A percentile compares a stretch with the other conserved stretches of the same genome.
Evolutionary conservation across 2,113 vertebrate genomes (phyloP).

Genomic region (Macrotus californicus): DNA sequence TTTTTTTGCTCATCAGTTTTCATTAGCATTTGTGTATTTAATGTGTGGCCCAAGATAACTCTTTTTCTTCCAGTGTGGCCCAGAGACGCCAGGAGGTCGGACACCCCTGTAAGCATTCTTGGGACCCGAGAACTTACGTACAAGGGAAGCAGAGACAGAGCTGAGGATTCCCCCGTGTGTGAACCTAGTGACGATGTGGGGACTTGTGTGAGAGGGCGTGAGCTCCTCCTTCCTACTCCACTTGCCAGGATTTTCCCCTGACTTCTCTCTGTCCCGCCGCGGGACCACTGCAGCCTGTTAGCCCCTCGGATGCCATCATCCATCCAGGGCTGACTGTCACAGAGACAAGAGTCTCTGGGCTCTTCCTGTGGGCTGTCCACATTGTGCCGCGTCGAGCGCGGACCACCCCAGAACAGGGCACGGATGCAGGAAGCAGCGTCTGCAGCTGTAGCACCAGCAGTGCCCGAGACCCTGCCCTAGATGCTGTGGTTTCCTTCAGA

Average conservation of each 20-base stretch:
- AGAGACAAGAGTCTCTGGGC: not conserved
- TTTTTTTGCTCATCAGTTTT: too few species aligned
- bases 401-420: not conserved
- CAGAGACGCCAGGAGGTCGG: too few species aligned
- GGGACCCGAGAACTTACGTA: not conserved
- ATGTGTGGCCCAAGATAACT: too few species aligned
- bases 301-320: not conserved
- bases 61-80: too few species aligned
- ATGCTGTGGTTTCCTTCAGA: fast-evolving
- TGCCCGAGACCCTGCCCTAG: not conserved
- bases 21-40: too few species aligned
- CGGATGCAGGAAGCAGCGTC: fast-evolving
- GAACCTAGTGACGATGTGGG: not conserved
- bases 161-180: fast-evolving
- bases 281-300: not conserved
- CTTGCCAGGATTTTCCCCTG: too few species aligned
- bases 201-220: too few species aligned
- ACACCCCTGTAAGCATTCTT: not conserved
- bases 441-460: fast-evolving
- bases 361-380: not conserved
- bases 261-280: too few species aligned
- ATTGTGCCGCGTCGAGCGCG: not conserved
- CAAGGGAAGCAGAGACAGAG: not conserved
- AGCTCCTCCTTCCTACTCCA: too few species aligned
- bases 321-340: not conserved